A percentile compares a stretch with the other conserved stretches of the same genome.
Evolutionary conservation across 2,113 vertebrate genomes (phyloP).

Genomic region (Sciurus niger): DNA sequence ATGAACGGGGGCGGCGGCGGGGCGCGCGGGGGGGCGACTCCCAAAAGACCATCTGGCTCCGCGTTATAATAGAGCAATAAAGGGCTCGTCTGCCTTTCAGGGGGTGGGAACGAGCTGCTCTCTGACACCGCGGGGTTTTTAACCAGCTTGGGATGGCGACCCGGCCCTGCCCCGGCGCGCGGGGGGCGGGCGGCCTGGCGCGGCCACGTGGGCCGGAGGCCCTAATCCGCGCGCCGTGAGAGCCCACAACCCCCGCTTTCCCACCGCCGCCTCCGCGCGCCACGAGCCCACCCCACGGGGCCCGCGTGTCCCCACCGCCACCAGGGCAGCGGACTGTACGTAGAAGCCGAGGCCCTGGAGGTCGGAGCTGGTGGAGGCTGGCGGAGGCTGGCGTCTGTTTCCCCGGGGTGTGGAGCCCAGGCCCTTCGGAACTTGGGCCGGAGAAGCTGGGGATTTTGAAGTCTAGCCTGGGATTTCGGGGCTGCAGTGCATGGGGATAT

Average conservation of each 20-base stretch:
- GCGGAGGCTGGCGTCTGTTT: too few species aligned
- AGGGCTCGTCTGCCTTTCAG: slow-evolving; percentile 86
- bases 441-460: not conserved
- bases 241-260: slow-evolving; percentile 82
- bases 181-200: not conserved
- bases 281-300: not conserved
- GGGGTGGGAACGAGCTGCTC: slow-evolving; percentile 83
- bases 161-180: slow-evolving; percentile 26
- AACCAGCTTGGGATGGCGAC: slow-evolving; percentile 75
- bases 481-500: fast-evolving
- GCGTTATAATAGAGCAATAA: slow-evolving; percentile 87
- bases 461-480: not conserved
- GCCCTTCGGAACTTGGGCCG: not conserved
- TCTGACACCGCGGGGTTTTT: slow-evolving; percentile 84
- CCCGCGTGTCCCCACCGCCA: not conserved
- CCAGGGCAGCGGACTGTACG: not conserved
- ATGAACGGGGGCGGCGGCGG: slow-evolving; percentile 83
- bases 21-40: slow-evolving; percentile 85
- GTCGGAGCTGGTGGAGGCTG: not conserved
- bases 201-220: slow-evolving; percentile 66
- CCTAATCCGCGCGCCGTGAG: slow-evolving; percentile 76
- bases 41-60: slow-evolving; percentile 92
- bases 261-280: slow-evolving; percentile 65
- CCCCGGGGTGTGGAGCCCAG: slow-evolving; percentile 58
- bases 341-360: not conserved